Evolutionary conservation across 1,140 invertebrate genomes (phyloP), one percentile per base, ranked within the genome.

Genomic region (Agrilus planipennis): DNA sequence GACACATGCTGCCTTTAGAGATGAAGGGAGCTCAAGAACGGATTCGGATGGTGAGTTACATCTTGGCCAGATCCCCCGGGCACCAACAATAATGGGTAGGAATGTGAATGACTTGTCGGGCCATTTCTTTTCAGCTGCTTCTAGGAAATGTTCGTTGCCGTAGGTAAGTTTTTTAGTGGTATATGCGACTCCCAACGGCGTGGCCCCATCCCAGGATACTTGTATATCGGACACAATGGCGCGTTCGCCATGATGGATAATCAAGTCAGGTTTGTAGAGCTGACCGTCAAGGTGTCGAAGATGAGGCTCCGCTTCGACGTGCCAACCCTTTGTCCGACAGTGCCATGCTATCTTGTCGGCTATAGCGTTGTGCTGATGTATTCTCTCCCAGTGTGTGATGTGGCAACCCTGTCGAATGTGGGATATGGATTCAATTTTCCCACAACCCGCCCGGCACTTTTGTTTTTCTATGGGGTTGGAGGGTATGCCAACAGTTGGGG

Each of bases 51-150:
- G 2, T 6, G 22, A 10, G 20, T 7, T 51, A 19, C 30, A 36
- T 10, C 27, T 27, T 9, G 44, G 44, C 47, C 47, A 50, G 1
- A 41, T 41, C 4, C 45, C 50, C 6, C 47, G 18, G 7, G 50
- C 50, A 0, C 50, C 45, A 5, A 50, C 19, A 3, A 44, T 23
- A 4, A 42, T 9, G 4, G 44, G 45, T 6, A 22, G 6, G 14
- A 52, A 37, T 10, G 15, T 6, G 10, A 47, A n/a, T 4, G n/a
- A 21, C n/a, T 35, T 41, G 2, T 18, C 42, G 2, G 46, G 44
- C 32, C 32, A 48, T 15, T 11, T 34, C 12, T 11, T 25, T 2
- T 4, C n/a, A 0, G 44, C 39, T 9, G 34, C 43, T 17, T 42
- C 47, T 21, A 27, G 20, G 27, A 50, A 47, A 2, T 14, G 6